Percentiles rank a stretch among this genome's conserved stretches.
Conservation (phyloP, 2,113 vertebrate genomes). For the Spilogale gracilis region DNA sequence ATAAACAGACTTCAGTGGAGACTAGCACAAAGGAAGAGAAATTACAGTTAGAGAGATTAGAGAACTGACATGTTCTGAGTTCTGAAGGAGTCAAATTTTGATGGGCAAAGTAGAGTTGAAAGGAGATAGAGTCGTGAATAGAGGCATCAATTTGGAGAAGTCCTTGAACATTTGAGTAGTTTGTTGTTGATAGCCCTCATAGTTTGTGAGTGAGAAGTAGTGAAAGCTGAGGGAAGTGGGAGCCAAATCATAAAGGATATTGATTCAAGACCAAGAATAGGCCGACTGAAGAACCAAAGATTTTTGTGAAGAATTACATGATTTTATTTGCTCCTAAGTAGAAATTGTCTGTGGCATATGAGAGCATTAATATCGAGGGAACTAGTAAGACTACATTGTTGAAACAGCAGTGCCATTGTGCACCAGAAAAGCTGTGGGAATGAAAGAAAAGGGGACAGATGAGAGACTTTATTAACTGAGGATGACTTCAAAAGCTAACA, state of each 20-base stretch:
- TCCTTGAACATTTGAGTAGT: neutral
- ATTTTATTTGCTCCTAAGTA: neutral
- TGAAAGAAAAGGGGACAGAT: neutral
- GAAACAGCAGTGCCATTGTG: neutral
- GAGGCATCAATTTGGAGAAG: neutral
- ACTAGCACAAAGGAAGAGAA: neutral
- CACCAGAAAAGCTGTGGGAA: neutral
- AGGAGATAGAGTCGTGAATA: neutral
- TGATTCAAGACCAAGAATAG: neutral
- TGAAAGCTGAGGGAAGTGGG: neutral
- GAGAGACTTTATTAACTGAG: neutral
- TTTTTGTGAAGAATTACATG: neutral
- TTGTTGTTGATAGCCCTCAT: neutral
- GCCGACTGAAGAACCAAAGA: neutral
- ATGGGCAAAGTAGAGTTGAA: neutral
- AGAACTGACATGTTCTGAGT: neutral
- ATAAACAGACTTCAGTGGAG: neutral
- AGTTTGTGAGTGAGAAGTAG: neutral
- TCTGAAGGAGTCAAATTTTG: neutral
- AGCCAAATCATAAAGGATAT: neutral
- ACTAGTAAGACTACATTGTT: neutral
- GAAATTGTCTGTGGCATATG: neutral
- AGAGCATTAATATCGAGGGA: constrained; percentile 12
- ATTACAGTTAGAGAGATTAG: neutral
- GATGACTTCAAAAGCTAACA: neutral